Base-by-base conservation (phyloP, 64 coral and sea anemone species). In the Montipora foliosa region DNA sequence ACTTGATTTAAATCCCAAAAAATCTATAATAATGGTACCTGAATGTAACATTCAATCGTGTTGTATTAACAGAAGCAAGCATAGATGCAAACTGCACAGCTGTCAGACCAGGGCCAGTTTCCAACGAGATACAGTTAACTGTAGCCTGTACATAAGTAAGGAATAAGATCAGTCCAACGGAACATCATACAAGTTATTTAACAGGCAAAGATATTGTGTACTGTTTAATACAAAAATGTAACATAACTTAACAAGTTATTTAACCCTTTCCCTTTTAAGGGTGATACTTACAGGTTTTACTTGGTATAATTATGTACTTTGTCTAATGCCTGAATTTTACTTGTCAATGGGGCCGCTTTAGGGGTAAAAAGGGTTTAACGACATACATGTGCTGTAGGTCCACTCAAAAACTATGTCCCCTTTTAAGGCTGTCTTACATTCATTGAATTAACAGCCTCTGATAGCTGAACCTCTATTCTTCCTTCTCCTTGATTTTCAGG, bases 61-160 rank as follows among this genome's bases (percentile, higher is more conserved):
- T 88, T 88, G 49, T 15, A 21, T 62, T 49, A 88, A 93, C 74
- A 22, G 67, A 53, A 10, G 76, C 92, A 44, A 75, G 67, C 5
- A 61, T n/a, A 69, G 87, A 74, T n/a, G 19, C 47, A 88, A 93
- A 79, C 44, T 80, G 16, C 25, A 88, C 67, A 74, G 67, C 67
- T 81, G 92, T 81, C 5, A 80, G 3, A 10, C 84, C 84, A 88
- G 67, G 73, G 11, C 16, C 49, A 44, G 62, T 70, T 12, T 88
- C 75, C 61, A 93, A 46, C 51, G 74, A 22, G 55, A 11, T 75
- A 47, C 92, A 93, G 50, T 73, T 16, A 57, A 93, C 77, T 47
- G 67, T 44, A 10, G 68, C 92, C 92, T 93, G 52, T 47, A 73
- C 37, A 8, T 45, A 71, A 48, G 20, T 22, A 15, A 9, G 14